Percentiles rank a stretch among this genome's conserved stretches.
Evolutionary conservation across 2,797 vertebrate genomes (phyloP).

Genomic region (Myiothlypis chrysogaster): DNA sequence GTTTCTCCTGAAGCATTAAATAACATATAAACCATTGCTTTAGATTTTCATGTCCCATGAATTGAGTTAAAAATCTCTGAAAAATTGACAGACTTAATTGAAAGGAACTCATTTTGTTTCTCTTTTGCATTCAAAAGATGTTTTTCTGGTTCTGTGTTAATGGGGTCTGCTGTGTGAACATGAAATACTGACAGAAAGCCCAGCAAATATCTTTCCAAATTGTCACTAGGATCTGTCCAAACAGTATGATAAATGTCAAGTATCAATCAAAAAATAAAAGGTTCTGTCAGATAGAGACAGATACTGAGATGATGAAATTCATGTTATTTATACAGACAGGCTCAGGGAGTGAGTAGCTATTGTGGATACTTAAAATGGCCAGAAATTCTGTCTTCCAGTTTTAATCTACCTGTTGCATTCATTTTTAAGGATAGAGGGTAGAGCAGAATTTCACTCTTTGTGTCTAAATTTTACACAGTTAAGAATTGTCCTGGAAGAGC

Average conservation of each 20-base stretch:
- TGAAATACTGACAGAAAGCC: slow-evolving; percentile 25
- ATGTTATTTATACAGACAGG: not conserved
- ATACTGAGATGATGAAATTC: not conserved
- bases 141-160: not conserved
- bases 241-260: slow-evolving; percentile 22
- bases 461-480: not conserved
- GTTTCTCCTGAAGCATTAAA: not conserved
- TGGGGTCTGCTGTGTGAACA: not conserved
- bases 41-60: not conserved
- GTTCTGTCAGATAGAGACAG: not conserved
- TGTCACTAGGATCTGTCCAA: slow-evolving; percentile 5
- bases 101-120: not conserved
- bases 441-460: not conserved
- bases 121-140: not conserved
- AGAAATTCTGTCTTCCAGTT: not conserved
- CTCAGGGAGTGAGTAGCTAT: not conserved
- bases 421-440: not conserved
- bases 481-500: not conserved
- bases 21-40: not conserved
- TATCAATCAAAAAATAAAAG: slow-evolving; percentile 26
- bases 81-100: slow-evolving; percentile 30
- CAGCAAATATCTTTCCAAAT: not conserved
- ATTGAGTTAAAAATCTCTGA: not conserved
- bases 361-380: not conserved
- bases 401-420: not conserved